Evolutionary conservation across 2,888 invertebrate species (phyloP).

Genomic region (Anoncus sp.): DNA sequence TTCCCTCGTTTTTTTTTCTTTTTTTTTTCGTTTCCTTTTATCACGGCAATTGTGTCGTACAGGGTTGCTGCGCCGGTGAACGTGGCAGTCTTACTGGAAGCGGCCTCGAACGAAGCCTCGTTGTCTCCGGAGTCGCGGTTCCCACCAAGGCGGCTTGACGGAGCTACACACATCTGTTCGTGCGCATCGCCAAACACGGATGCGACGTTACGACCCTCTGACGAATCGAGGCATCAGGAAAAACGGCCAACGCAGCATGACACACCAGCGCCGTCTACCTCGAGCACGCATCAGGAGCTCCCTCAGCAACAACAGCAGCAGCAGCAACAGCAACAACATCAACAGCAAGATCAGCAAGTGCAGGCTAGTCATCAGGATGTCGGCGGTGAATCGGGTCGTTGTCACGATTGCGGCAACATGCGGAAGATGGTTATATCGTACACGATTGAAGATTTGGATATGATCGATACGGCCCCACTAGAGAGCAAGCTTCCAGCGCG

Average conservation of each 20-base stretch:
- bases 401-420: slow-evolving; percentile 76
- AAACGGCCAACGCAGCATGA: slow-evolving; percentile 81
- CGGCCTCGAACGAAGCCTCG: slow-evolving; percentile 82
- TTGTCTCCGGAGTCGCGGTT: slow-evolving; percentile 83
- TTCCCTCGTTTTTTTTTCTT: slow-evolving; percentile 18
- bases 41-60: slow-evolving; percentile 12
- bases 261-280: slow-evolving; percentile 78
- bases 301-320: slow-evolving; percentile 62
- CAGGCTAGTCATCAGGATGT: slow-evolving; percentile 67
- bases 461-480: slow-evolving; percentile 75
- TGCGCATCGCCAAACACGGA: slow-evolving; percentile 82
- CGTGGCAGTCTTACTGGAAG: slow-evolving; percentile 78
- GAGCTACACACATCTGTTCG: slow-evolving; percentile 83
- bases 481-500: slow-evolving; percentile 64
- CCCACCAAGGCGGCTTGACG: slow-evolving; percentile 83
- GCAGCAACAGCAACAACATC: slow-evolving; percentile 50
- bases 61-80: slow-evolving; percentile 81
- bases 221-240: slow-evolving; percentile 79
- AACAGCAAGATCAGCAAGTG: slow-evolving; percentile 63
- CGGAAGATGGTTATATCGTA: slow-evolving; percentile 77
- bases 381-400: slow-evolving; percentile 69
- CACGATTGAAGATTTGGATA: slow-evolving; percentile 81
- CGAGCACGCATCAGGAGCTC: slow-evolving; percentile 72
- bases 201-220: slow-evolving; percentile 82
- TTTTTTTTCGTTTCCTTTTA: neutral